A percentile compares a stretch with the other conserved stretches of the same genome.
Conservation (phyloP, 2,888 invertebrate genomes). For the Geophilus truncorum region DNA sequence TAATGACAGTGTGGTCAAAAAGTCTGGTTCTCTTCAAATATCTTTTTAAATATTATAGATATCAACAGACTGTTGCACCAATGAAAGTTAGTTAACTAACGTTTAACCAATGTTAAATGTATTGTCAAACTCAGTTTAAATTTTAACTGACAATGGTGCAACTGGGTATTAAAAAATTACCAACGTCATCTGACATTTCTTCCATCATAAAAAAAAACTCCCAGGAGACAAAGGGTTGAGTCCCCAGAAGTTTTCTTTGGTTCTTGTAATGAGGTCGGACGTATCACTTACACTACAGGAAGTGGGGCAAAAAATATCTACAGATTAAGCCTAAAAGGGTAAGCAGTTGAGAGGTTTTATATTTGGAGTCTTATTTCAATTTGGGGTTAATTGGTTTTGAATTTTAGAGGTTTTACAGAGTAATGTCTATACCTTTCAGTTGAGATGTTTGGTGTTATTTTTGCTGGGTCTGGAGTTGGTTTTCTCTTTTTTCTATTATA, state of each 20-base stretch:
- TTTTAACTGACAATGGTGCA: too few relatives aligned
- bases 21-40: too few relatives aligned
- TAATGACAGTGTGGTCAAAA: too few relatives aligned
- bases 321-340: neutral
- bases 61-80: too few relatives aligned
- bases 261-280: neutral
- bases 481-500: neutral
- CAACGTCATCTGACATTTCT: too few relatives aligned
- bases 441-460: neutral
- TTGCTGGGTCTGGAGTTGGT: neutral
- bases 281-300: neutral
- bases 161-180: too few relatives aligned
- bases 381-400: neutral
- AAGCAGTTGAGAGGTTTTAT: neutral
- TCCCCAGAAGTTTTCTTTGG: neutral
- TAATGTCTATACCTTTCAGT: too few relatives aligned
- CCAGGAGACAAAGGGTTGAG: neutral
- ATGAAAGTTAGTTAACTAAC: too few relatives aligned
- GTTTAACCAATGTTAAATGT: too few relatives aligned
- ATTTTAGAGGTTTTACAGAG: neutral
- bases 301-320: neutral
- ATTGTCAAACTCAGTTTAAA: too few relatives aligned
- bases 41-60: too few relatives aligned
- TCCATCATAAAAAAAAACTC: neutral
- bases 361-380: neutral